Percentiles rank a stretch among this genome's conserved stretches.
Conservation (phyloP, 2,797 vertebrate species). For the Squalus acanthias region DNA sequence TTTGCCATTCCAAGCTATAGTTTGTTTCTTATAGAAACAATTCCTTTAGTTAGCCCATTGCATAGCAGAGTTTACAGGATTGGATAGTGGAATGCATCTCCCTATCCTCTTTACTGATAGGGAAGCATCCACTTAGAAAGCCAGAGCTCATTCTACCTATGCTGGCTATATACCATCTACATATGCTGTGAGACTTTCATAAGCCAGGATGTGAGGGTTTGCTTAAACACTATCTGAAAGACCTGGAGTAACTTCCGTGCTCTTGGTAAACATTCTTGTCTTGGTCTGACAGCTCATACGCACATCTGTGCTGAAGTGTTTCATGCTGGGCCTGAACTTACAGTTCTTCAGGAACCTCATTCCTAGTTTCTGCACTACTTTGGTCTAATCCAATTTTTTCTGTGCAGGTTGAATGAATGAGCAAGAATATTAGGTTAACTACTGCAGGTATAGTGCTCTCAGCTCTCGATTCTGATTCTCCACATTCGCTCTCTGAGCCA, state of each 20-base stretch:
- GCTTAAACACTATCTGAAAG: background rate
- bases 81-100: background rate
- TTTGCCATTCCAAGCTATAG: background rate
- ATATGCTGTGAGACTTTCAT: background rate
- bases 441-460: background rate
- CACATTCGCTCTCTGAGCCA: background rate
- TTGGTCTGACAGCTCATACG: background rate
- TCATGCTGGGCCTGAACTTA: background rate
- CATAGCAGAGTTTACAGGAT: background rate
- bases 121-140: background rate
- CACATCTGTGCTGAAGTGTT: background rate
- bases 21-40: background rate
- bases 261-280: background rate
- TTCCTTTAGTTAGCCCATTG: background rate
- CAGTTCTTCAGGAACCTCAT: background rate
- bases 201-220: background rate
- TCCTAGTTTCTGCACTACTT: background rate
- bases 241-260: background rate
- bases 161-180: background rate
- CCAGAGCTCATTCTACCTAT: background rate
- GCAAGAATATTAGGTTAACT: background rate
- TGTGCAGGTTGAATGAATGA: background rate
- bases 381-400: background rate
- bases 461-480: background rate
- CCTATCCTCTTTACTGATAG: background rate